Percentiles rank a stretch among this genome's conserved stretches.
phyloP scores from a whole-genome alignment of 2,797 vertebrate species.

The Lycodopsis pacificus region DNA sequence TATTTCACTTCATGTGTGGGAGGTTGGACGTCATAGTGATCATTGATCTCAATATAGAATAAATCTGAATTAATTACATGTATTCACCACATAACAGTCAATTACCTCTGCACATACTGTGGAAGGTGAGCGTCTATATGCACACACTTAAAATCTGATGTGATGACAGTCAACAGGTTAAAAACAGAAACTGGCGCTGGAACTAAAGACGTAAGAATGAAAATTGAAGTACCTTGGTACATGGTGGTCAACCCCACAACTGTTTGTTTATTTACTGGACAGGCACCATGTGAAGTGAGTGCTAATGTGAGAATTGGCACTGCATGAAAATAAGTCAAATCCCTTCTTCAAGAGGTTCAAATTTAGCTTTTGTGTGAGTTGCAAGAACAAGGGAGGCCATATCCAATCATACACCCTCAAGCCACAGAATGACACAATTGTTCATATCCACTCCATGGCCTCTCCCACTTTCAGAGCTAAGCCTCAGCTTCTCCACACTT shows the following conservation, averaged over 20 bases:
- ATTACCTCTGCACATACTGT: not conserved
- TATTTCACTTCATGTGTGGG: not conserved
- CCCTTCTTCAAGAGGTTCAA: constrained; percentile 13
- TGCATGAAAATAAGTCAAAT: not conserved
- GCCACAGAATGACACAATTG: constrained; percentile 40
- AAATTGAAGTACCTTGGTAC: not conserved
- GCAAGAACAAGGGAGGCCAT: constrained; percentile 22
- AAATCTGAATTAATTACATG: constrained; percentile 21
- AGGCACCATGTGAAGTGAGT: not conserved
- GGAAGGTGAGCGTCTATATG: not conserved
- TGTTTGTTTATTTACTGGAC: not conserved
- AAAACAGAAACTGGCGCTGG: not conserved
- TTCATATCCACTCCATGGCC: constrained; percentile 28
- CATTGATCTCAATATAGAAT: constrained; percentile 13
- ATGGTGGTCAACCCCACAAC: not conserved
- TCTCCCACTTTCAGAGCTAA: constrained; percentile 35
- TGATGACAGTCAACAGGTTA: not conserved
- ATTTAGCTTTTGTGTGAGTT: constrained; percentile 20
- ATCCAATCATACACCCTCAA: constrained; percentile 38
- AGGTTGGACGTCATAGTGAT: constrained; percentile 11
- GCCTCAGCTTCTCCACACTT: constrained; percentile 45
- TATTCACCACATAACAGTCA: constrained; percentile 8
- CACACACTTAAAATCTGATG: not conserved
- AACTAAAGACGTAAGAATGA: not conserved
- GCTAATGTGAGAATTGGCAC: not conserved